Base-by-base conservation (phyloP, 2,888 invertebrate species). In the Autographa gamma region DNA sequence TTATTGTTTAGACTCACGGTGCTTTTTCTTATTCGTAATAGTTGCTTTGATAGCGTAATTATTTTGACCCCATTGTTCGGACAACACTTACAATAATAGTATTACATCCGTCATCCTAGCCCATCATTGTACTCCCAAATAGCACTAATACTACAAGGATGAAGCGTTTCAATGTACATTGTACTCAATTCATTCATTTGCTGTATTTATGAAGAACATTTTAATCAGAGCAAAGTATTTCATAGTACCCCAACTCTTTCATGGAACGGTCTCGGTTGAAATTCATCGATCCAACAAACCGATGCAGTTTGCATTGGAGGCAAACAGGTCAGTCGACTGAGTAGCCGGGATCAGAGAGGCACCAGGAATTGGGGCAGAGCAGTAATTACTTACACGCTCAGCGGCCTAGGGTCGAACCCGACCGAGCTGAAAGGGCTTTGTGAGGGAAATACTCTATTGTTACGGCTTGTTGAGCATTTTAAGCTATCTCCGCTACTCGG, bases 321-420 rank as follows among this genome's bases (percentile, higher is more conserved):
- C 85, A 90, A 90, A 83, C 88, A 86, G 89, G 89, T 89, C 90
- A 91, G 85, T 74, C 77, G 82, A 78, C 69, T 79, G 77, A 80
- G 77, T 80, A 82, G 85, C 78, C 76, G 80, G 85, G 88, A 88
- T 83, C 86, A 85, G 75, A 85, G 85, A 83, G 80, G 83, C 82
- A 85, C 83, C 85, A 86, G 90, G 90, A 93, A 93, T 91, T 92
- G 86, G 93, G 92, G 90, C 93, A 90, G 87, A 89, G 88, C 87
- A 87, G 90, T 91, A 92, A 93, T 93, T 92, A 93, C 91, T 92
- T 89, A 90, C 90, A 91, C 89, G 88, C 87, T 86, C 86, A 77
- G 76, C 81, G 84, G 80, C 74, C 80, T 81, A 82, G 86, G 89
- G 89, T 84, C 85, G 82, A 83, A 86, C 80, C 86, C 90, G 89